phyloP scores from a whole-genome alignment of 2,113 vertebrate species.

The Cyrtonyx montezumae region DNA sequence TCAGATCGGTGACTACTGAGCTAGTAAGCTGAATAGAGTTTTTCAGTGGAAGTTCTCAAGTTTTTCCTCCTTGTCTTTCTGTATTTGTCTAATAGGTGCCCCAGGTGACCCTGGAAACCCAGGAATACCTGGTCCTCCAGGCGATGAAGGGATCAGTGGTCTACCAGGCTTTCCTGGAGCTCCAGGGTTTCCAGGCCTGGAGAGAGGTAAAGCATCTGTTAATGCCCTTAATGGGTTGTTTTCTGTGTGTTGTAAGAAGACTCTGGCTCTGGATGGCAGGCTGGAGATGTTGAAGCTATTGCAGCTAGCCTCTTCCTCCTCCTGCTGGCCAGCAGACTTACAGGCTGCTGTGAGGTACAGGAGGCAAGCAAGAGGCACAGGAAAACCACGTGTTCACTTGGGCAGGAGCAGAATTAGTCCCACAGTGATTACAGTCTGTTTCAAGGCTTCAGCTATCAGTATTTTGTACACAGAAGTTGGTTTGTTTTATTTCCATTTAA shows the following conservation, averaged over 20 bases:
- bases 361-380: background rate
- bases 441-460: background rate
- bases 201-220: slow-evolving; percentile 74
- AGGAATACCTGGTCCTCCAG: slow-evolving; percentile 80
- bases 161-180: slow-evolving; percentile 80
- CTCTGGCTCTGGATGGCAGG: background rate
- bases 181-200: slow-evolving; percentile 73
- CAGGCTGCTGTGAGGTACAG: background rate
- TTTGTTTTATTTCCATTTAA: background rate
- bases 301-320: background rate
- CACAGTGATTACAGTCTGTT: background rate
- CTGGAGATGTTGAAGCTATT: background rate
- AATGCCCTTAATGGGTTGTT: background rate
- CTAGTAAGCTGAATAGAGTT: background rate
- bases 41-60: background rate
- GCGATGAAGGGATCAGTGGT: slow-evolving; percentile 82
- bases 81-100: slow-evolving; percentile 72
- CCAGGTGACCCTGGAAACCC: slow-evolving; percentile 80
- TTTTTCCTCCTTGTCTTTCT: background rate
- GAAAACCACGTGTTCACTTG: background rate
- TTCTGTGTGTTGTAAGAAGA: background rate
- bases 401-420: background rate
- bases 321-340: background rate
- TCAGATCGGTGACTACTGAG: background rate
- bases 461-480: background rate